Conservation (phyloP, 1,140 invertebrate species). For the Eumaeus atala region DNA sequence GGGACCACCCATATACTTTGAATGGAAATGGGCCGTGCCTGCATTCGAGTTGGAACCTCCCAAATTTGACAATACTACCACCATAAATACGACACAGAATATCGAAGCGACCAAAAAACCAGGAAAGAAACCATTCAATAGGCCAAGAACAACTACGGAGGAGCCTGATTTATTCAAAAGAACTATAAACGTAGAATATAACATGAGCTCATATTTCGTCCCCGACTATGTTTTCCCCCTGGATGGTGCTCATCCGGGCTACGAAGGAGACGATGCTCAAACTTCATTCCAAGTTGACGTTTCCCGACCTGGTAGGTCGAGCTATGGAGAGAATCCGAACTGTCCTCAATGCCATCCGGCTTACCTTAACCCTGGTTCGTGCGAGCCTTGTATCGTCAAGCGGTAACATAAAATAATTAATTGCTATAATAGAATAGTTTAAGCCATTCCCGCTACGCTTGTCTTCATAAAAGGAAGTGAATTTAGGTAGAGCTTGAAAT, state of each 20-base stretch:
- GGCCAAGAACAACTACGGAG: constrained; percentile 35
- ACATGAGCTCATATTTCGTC: constrained; percentile 69
- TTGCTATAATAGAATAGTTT: neutral
- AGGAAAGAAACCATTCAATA: constrained; percentile 45
- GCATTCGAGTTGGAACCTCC: constrained; percentile 75
- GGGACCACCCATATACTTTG: constrained; percentile 77
- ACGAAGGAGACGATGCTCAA: constrained; percentile 69
- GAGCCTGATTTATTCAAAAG: constrained; percentile 32
- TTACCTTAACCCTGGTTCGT: constrained; percentile 74
- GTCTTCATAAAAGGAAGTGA: neutral
- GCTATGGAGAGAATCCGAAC: constrained; percentile 75
- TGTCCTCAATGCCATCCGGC: constrained; percentile 78
- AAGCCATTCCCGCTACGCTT: neutral
- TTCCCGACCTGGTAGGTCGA: constrained; percentile 62
- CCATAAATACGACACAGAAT: constrained; percentile 26
- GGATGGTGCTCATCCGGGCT: constrained; percentile 73
- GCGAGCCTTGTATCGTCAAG: constrained; percentile 75
- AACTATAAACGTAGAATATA: constrained; percentile 49
- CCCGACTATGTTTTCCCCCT: constrained; percentile 76
- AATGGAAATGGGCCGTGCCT: constrained; percentile 78
- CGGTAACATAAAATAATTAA: constrained; percentile 42
- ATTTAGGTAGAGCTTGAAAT: neutral
- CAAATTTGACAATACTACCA: constrained; percentile 41
- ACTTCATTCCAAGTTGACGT: constrained; percentile 76
- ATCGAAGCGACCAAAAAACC: constrained; percentile 16